These are phyloP conservation scores for Sturnus vulgaris DNA, from an alignment of 2,113 vertebrate genomes.

Conservation along the genomic window DNA sequence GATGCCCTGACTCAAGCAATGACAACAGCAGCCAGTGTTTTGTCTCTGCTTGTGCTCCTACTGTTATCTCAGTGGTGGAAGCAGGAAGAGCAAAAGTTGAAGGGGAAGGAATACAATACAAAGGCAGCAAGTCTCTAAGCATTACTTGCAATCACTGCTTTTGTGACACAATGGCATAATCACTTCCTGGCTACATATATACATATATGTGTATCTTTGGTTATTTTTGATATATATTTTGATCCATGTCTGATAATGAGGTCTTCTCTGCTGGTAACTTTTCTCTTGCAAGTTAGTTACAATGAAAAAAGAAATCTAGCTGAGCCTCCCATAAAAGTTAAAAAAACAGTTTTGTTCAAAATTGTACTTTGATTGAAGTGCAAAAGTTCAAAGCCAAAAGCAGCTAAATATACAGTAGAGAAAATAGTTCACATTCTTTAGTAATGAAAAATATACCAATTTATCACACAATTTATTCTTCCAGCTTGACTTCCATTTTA, in stretches of 20 bases:
- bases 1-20: neutral
- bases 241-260: neutral
- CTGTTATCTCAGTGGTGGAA: neutral
- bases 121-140: neutral
- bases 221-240: neutral
- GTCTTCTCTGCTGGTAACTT: constrained; percentile 6
- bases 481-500: constrained; percentile 48
- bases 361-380: constrained; percentile 65
- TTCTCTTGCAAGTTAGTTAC: neutral
- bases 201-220: neutral
- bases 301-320: constrained; percentile 1
- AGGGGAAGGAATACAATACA: neutral
- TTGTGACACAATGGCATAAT: neutral
- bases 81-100: neutral
- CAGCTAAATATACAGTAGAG: constrained; percentile 50
- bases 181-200: neutral
- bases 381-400: constrained; percentile 62
- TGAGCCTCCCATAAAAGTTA: constrained; percentile 45
- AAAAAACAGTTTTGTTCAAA: constrained; percentile 53
- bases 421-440: constrained; percentile 45
- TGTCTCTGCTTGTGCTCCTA: neutral
- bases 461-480: constrained; percentile 55
- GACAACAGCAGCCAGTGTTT: neutral
- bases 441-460: constrained; percentile 64
- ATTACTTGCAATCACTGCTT: neutral